Conservation (phyloP, 2,113 vertebrate genomes). For the Lepidiolamprologus cunningtoni region DNA sequence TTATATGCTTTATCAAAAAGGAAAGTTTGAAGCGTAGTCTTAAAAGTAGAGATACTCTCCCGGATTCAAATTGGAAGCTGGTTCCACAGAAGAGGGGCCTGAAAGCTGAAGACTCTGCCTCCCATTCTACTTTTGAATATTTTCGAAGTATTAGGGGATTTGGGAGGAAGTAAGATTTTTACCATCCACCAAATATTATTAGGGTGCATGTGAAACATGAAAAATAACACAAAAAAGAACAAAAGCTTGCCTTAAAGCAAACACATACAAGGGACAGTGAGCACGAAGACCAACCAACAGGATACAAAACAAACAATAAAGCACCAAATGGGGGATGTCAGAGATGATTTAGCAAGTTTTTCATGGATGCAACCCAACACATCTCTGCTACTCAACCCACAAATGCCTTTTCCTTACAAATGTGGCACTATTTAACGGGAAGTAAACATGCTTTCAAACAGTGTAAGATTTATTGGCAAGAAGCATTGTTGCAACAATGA, state of each 20-base stretch:
- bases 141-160: background rate
- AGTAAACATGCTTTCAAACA: background rate
- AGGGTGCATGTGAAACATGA: background rate
- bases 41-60: background rate
- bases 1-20: background rate
- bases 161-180: background rate
- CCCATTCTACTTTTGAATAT: background rate
- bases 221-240: background rate
- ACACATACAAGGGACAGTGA: background rate
- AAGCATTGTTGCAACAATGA: background rate
- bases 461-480: background rate
- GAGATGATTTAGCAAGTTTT: background rate
- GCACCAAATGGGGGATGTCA: background rate
- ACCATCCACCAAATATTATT: background rate
- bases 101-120: background rate
- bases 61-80: background rate
- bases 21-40: background rate
- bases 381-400: background rate
- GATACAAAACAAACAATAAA: background rate
- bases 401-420: background rate
- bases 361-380: background rate
- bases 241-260: background rate
- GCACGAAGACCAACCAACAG: background rate
- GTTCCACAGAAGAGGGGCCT: background rate
- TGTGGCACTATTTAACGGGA: background rate